Base-by-base conservation (phyloP, 1,140 invertebrate species). In the Drosophila hydei region DNA sequence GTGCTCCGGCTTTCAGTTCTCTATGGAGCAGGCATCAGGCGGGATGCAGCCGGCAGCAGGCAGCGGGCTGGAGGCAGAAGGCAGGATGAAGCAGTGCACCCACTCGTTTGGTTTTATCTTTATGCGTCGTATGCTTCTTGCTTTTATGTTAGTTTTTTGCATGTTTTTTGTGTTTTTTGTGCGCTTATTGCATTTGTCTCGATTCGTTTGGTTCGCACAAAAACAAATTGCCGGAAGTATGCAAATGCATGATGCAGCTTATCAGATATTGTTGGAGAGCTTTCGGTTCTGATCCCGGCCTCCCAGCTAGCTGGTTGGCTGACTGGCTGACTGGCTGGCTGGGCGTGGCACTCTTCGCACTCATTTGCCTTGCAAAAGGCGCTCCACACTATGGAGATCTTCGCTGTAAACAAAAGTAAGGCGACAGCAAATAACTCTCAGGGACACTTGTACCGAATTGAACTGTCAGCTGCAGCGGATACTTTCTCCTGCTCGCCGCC, bases 171-270 rank as follows among this genome's bases (percentile, higher is more conserved):
- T 63, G 54, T 48, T 40, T 19, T 56, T 58, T 38, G 51, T 78
- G 58, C 78, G 75, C 81, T 87, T 87, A 87, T 88, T 87, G 81
- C 81, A 87, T 87, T 87, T 87, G 83, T 78, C 81, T 87, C 83
- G 81, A 88, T 87, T 88, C 83, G 83, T 87, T 87, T 87, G 78
- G 71, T 55, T 65, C 83, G 83, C 78, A 78, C 83, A 81, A 87
- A 87, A 87, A 87, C 83, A 87, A 87, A 87, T 88, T 88, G 81
- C 78, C 78, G 81, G 81, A 87, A 87, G 81, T 87, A 87, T 87
- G 81, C 81, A 87, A 87, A 87, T 87, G 83, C 69, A 83, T 87
- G 81, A 88, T 78, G 83, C 75, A 88, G 81, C 81, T 87, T 87
- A 87, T 87, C 81, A 87, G 81, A 87, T 87, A 87, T 87, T 88